Percentiles rank a stretch among this genome's conserved stretches.
These are phyloP conservation scores for Callipepla californica DNA, from an alignment of 2,113 vertebrate species.

Conservation along the genomic window DNA sequence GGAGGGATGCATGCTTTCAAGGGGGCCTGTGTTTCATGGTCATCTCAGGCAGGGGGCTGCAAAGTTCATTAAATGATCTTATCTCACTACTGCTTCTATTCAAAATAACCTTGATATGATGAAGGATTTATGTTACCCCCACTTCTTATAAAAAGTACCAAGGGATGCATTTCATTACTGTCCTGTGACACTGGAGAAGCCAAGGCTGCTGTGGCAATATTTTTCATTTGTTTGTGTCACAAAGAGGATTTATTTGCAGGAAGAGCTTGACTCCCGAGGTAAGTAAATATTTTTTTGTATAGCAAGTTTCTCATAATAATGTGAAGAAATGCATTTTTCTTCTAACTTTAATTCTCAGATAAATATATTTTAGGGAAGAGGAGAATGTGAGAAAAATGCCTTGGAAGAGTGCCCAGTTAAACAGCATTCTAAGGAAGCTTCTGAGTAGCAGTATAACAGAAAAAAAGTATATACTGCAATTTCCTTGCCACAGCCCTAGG, in stretches of 20 bases:
- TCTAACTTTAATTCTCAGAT: constrained; percentile 11
- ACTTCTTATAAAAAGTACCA: constrained; percentile 75
- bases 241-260: constrained; percentile 49
- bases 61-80: constrained; percentile 79
- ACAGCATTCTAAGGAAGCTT: constrained; percentile 57
- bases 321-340: not conserved
- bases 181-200: constrained; percentile 51
- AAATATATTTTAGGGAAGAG: constrained; percentile 20
- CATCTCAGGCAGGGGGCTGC: constrained; percentile 76
- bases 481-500: not conserved
- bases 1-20: constrained; percentile 63
- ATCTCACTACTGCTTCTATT: constrained; percentile 70
- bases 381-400: constrained; percentile 31
- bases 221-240: constrained; percentile 43
- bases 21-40: constrained; percentile 71
- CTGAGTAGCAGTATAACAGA: constrained; percentile 44
- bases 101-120: constrained; percentile 77
- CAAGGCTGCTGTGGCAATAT: constrained; percentile 25
- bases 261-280: constrained; percentile 69
- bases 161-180: constrained; percentile 70
- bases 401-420: constrained; percentile 56
- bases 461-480: constrained; percentile 35
- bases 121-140: constrained; percentile 76
- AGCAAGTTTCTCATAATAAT: not conserved
- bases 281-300: constrained; percentile 28